Conservation (phyloP, 2,113 vertebrate genomes). For the Oryctolagus cuniculus region DNA sequence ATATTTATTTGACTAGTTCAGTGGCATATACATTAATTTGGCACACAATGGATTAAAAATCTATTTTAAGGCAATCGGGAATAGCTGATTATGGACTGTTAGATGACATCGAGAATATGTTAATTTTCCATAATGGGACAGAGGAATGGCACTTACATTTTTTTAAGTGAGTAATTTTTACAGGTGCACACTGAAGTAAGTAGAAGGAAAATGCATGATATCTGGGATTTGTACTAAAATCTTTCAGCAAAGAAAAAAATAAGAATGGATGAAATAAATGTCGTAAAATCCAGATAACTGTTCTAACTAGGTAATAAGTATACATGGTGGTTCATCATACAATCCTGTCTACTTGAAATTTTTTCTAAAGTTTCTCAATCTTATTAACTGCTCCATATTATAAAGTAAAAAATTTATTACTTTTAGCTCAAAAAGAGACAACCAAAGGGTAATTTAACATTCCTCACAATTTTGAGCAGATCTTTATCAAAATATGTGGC, state of each 20-base stretch:
- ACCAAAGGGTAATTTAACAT: not conserved
- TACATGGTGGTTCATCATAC: not conserved
- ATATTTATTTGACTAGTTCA: slow-evolving; percentile 49
- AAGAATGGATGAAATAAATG: slow-evolving; percentile 25
- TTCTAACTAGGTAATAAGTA: not conserved
- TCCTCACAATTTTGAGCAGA: slow-evolving; percentile 33
- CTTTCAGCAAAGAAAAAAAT: slow-evolving; percentile 49
- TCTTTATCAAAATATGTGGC: not conserved
- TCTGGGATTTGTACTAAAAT: slow-evolving; percentile 56
- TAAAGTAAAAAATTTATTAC: slow-evolving; percentile 32
- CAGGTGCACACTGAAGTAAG: slow-evolving; percentile 35
- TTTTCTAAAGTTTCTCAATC: not conserved
- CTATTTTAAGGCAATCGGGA: slow-evolving; percentile 22
- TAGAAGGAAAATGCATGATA: slow-evolving; percentile 41
- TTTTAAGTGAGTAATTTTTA: slow-evolving; percentile 50
- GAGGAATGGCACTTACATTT: not conserved
- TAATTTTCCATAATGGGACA: slow-evolving; percentile 49
- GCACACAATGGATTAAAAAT: slow-evolving; percentile 48
- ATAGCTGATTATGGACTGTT: slow-evolving; percentile 50
- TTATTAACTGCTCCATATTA: slow-evolving; percentile 11
- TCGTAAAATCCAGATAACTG: slow-evolving; percentile 19
- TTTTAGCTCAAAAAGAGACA: not conserved
- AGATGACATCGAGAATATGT: slow-evolving; percentile 28
- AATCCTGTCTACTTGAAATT: slow-evolving; percentile 4
- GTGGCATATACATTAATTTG: slow-evolving; percentile 54